Conservation (phyloP, 2,888 invertebrate species). For the Neoitamus cyanurus region DNA sequence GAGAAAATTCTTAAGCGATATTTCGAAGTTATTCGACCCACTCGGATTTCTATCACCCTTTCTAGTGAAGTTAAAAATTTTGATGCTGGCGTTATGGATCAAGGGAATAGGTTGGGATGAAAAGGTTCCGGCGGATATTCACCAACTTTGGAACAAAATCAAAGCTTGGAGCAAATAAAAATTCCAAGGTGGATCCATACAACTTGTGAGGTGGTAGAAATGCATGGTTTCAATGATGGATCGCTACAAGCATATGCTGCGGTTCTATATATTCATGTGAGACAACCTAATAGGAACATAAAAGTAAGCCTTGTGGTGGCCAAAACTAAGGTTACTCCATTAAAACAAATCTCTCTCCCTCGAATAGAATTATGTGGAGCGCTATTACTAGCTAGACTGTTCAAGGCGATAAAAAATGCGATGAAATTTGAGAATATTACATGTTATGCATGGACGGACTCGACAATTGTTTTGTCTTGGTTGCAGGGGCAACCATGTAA, state of each 20-base stretch:
- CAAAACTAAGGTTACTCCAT: neutral
- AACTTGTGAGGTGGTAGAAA: no score
- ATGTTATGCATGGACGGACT: slow-evolving; percentile 53
- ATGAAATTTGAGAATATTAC: neutral
- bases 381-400: neutral
- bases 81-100: slow-evolving; percentile 42
- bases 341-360: neutral
- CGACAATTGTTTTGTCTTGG: slow-evolving; percentile 52
- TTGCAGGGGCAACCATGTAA: slow-evolving; percentile 9
- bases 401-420: neutral
- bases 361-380: neutral
- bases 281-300: neutral
- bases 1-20: neutral
- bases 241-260: slow-evolving; percentile 51
- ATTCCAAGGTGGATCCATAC: neutral
- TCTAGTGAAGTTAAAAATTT: slow-evolving; percentile 20
- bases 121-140: neutral
- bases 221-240: neutral
- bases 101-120: slow-evolving; percentile 40
- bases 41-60: slow-evolving; percentile 40
- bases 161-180: neutral
- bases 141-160: neutral
- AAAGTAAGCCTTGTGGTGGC: neutral
- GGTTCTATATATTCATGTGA: slow-evolving; percentile 50
- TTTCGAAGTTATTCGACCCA: slow-evolving; percentile 36